phyloP scores from a whole-genome alignment of 2,797 vertebrate genomes.

The Coendou prehensilis region DNA sequence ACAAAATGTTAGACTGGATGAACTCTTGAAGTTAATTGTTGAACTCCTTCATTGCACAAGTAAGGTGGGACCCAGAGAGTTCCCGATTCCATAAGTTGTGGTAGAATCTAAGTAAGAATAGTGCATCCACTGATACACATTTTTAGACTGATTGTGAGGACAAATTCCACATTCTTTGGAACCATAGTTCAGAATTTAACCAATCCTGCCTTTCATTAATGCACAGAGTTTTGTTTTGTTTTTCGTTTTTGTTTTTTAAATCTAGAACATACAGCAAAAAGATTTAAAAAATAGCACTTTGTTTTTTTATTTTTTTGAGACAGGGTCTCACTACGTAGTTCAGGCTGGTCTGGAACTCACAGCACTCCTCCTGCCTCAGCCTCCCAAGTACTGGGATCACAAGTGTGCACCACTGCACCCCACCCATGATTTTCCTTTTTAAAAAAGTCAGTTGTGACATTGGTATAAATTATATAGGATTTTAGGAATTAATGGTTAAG shows the following conservation, averaged over 20 bases:
- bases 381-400: no score
- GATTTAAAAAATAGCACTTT: neutral
- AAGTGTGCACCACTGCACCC: no score
- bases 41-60: neutral
- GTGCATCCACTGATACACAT: neutral
- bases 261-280: neutral
- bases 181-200: neutral
- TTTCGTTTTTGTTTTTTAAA: neutral
- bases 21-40: neutral
- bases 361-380: no score
- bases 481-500: neutral
- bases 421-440: neutral
- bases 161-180: neutral
- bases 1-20: neutral
- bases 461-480: neutral
- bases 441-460: constrained; percentile 13
- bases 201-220: neutral
- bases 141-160: neutral
- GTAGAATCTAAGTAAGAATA: neutral
- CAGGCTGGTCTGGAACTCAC: no score
- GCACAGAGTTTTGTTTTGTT: neutral
- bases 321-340: no score
- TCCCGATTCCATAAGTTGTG: neutral
- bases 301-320: neutral
- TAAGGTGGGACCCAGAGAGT: neutral